phyloP scores from a whole-genome alignment of 2,888 invertebrate genomes.

The Zaprionus obscuricornis region DNA sequence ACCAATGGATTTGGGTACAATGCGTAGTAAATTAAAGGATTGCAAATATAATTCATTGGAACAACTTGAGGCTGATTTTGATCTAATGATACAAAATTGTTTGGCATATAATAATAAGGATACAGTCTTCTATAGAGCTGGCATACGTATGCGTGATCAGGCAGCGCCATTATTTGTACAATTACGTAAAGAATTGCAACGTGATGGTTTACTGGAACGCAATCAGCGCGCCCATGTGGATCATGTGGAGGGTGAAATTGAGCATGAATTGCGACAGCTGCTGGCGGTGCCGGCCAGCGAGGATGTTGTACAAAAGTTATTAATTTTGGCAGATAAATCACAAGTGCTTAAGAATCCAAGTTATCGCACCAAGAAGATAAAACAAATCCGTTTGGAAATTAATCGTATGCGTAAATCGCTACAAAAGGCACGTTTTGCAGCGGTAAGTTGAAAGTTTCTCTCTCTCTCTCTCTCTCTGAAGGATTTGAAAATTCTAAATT shows the following conservation, averaged over 20 bases:
- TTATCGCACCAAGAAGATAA: slow-evolving; percentile 86
- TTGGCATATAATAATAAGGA: slow-evolving; percentile 97
- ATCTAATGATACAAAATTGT: slow-evolving; percentile 98
- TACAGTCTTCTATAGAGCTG: slow-evolving; percentile 96
- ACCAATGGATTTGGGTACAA: slow-evolving; percentile 96
- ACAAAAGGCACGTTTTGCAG: slow-evolving; percentile 77
- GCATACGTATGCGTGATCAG: slow-evolving; percentile 94
- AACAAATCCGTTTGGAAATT: slow-evolving; percentile 86
- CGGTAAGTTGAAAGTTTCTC: slow-evolving; percentile 63
- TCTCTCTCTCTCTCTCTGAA: not conserved
- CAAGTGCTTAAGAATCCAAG: slow-evolving; percentile 86
- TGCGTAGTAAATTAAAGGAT: slow-evolving; percentile 90
- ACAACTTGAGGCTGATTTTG: slow-evolving; percentile 94
- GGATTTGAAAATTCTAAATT: not conserved
- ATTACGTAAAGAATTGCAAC: slow-evolving; percentile 88
- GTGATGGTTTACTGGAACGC: slow-evolving; percentile 81
- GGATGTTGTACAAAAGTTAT: slow-evolving; percentile 83
- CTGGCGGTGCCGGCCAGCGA: slow-evolving; percentile 79
- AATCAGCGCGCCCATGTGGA: slow-evolving; percentile 83
- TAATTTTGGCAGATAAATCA: slow-evolving; percentile 87
- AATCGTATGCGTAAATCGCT: slow-evolving; percentile 84
- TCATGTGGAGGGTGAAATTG: slow-evolving; percentile 85
- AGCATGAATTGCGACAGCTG: slow-evolving; percentile 84
- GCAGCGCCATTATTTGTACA: slow-evolving; percentile 91
- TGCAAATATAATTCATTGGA: slow-evolving; percentile 89